These are phyloP conservation scores for Ifrita kowaldi DNA, from an alignment of 2,113 vertebrate species.

Conservation along the genomic window DNA sequence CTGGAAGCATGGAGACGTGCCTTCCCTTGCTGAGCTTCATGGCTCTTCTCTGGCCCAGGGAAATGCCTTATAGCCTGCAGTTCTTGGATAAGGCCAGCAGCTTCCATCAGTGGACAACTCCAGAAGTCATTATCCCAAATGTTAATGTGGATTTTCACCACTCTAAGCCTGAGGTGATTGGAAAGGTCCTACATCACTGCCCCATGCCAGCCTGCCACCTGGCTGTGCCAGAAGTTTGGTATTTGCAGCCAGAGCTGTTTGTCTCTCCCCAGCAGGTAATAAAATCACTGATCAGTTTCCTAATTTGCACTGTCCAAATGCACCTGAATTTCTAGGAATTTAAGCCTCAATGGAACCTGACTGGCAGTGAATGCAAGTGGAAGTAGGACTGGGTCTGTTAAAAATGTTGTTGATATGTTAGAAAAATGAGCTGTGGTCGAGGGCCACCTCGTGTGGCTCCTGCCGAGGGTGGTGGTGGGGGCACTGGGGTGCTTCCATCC, in stretches of 20 bases:
- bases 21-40: not conserved
- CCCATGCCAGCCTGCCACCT: not conserved
- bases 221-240: not conserved
- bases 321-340: constrained; percentile 19
- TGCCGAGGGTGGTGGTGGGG: not conserved
- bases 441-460: not conserved
- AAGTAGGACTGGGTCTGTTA: not conserved
- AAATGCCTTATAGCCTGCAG: not conserved
- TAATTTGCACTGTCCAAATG: not conserved
- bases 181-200: not conserved
- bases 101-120: not conserved
- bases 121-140: not conserved
- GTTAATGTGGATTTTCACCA: not conserved
- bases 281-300: not conserved
- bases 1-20: not conserved
- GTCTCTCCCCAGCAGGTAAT: not conserved
- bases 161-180: not conserved
- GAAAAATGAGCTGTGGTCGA: not conserved
- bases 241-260: not conserved
- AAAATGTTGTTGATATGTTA: not conserved
- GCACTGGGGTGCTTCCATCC: not conserved
- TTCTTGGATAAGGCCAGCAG: not conserved
- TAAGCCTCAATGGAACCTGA: not conserved
- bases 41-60: not conserved
- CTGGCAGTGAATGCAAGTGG: not conserved